phyloP scores from a whole-genome alignment of 2,888 invertebrate genomes.

The Patella pellucida region DNA sequence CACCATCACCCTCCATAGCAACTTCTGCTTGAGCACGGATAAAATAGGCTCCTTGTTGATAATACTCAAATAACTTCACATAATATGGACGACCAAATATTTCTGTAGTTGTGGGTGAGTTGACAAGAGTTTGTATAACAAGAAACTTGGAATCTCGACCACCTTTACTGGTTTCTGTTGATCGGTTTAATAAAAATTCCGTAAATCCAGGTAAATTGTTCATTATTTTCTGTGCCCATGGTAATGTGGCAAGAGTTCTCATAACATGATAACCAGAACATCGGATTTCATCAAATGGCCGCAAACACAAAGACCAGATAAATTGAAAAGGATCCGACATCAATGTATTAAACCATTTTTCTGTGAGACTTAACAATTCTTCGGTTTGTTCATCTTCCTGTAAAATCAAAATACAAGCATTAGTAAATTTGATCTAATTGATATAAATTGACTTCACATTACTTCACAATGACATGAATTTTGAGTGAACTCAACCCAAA shows the following conservation, averaged over 20 bases:
- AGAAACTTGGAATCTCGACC: constrained; percentile 83
- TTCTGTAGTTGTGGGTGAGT: constrained; percentile 67
- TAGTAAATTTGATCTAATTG: too few species aligned
- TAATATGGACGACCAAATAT: constrained; percentile 78
- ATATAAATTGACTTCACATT: too few species aligned
- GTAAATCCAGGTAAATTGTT: constrained; percentile 81
- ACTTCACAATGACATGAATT: too few species aligned
- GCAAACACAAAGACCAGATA: constrained; percentile 78
- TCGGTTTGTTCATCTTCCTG: constrained; percentile 60
- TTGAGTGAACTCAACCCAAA: too few species aligned
- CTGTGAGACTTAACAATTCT: constrained; percentile 73
- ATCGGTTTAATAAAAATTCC: constrained; percentile 85
- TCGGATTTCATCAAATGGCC: constrained; percentile 86
- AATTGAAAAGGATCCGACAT: constrained; percentile 76
- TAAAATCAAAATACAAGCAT: too few species aligned
- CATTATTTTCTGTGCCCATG: constrained; percentile 85
- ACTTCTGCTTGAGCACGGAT: constrained; percentile 81
- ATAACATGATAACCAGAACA: constrained; percentile 79
- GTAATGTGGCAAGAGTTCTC: constrained; percentile 78
- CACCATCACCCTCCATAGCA: constrained; percentile 78
- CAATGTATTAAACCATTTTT: constrained; percentile 78
- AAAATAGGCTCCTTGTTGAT: constrained; percentile 84
- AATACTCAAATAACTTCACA: constrained; percentile 79
- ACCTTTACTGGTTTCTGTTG: constrained; percentile 79
- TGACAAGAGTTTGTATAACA: constrained; percentile 75